A percentile compares a stretch with the other conserved stretches of the same genome.
Conservation (phyloP, 64 coral and sea anemone species). For the Pachyseris speciosa region DNA sequence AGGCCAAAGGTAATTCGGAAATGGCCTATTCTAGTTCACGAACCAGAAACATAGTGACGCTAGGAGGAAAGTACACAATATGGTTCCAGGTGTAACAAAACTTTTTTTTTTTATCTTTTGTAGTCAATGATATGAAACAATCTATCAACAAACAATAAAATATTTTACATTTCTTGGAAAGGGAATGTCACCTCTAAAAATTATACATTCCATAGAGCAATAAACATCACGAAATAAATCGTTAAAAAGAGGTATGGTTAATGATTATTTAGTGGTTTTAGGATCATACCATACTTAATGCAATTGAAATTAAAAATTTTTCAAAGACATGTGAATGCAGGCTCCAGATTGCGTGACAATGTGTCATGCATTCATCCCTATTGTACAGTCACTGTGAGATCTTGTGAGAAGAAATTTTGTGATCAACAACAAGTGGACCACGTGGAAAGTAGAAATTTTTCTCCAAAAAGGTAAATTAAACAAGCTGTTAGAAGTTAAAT, state of each 20-base stretch:
- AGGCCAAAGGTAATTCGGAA: too few relatives aligned
- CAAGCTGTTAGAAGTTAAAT: neutral
- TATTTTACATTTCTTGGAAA: conserved; percentile 30
- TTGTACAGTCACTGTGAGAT: too few relatives aligned
- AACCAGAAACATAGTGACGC: too few relatives aligned
- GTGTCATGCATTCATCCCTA: too few relatives aligned
- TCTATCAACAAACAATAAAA: conserved; percentile 43
- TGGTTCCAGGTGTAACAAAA: neutral
- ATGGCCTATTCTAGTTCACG: too few relatives aligned
- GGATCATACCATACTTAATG: too few relatives aligned
- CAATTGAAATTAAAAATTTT: neutral
- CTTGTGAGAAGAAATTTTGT: too few relatives aligned
- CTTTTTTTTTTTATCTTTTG: conserved; percentile 14
- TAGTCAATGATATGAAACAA: conserved; percentile 27
- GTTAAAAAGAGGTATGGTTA: neutral
- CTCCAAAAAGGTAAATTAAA: too few relatives aligned
- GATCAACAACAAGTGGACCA: too few relatives aligned
- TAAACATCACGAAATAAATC: neutral
- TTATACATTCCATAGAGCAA: neutral
- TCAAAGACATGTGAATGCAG: neutral
- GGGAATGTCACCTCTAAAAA: neutral
- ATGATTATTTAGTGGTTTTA: neutral
- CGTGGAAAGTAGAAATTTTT: too few relatives aligned
- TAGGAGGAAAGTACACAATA: neutral
- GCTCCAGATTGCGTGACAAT: too few relatives aligned